These are phyloP conservation scores for Coluber constrictor DNA, from an alignment of 2,797 vertebrate species.

Conservation along the genomic window DNA sequence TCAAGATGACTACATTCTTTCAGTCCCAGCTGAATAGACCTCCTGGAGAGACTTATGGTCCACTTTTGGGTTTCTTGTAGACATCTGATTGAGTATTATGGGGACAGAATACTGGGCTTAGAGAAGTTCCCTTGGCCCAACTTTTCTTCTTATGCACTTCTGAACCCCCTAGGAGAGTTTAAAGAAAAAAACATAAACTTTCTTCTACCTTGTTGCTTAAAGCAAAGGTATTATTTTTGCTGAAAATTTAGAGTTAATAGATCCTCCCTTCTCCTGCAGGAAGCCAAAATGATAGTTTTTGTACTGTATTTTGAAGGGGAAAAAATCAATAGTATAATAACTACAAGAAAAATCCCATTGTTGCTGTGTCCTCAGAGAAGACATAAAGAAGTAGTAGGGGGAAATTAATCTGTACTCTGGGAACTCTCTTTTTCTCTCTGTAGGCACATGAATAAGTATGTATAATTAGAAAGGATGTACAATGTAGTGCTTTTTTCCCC, in stretches of 20 bases:
- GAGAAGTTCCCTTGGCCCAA: not conserved
- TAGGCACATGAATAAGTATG: not conserved
- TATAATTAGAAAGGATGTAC: not conserved
- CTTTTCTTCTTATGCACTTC: not conserved
- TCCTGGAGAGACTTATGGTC: not conserved
- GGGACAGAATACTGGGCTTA: not conserved
- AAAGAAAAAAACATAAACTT: not conserved
- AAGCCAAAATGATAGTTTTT: not conserved
- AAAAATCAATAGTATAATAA: not conserved
- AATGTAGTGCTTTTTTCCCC: rapidly evolving
- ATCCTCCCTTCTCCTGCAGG: not conserved
- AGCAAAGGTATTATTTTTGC: not conserved
- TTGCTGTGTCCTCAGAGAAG: not conserved
- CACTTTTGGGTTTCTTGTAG: not conserved
- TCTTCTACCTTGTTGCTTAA: not conserved
- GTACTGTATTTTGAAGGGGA: not conserved
- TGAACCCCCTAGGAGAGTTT: not conserved
- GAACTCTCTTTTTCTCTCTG: not conserved
- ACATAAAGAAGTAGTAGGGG: not conserved
- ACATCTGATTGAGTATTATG: not conserved
- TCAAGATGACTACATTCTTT: not conserved
- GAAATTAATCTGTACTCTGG: not conserved
- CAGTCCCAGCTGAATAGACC: not conserved
- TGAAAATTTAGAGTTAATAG: not conserved
- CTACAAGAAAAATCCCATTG: not conserved